Base-by-base conservation (phyloP, 2,888 invertebrate species). In the Mythimna pallens region DNA sequence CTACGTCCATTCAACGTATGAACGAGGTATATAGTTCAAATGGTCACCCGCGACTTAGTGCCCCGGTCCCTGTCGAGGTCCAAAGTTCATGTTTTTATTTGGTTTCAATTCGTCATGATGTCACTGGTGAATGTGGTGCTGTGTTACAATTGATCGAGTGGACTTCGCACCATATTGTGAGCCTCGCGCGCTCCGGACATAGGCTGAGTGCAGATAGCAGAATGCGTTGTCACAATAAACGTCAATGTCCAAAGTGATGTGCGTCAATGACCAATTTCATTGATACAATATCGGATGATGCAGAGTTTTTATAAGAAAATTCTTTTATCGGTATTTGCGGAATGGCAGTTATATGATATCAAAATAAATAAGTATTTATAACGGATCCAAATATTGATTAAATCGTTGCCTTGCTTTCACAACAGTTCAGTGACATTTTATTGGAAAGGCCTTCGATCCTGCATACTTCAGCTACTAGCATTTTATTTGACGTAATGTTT, bases 101-200 rank as follows among this genome's bases (percentile, higher is more conserved):
- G 81, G 84, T 78, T 83, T 80, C 80, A 86, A 86, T 87, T 89
- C 80, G 85, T 74, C 73, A 77, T 90, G 90, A 86, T 88, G 90
- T 89, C 90, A 91, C 82, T 88, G 85, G 83, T 81, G 67, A 81
- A 84, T 87, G 86, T 86, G 85, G 87, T 83, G 84, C 83, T 82
- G 64, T 72, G 82, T 73, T 74, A 87, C 91, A 93, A 94, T 93
- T 92, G 92, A 84, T 84, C 72, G 71, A 63, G 73, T 89, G 93
- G 92, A 94, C 94, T 94, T 93, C 84, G 92, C 59, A 82, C 91
- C 71, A 52, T 73, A 92, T 93, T 93, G 92, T 93, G 79, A 80
- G 75, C 70, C 72, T 82, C 81, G 80, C 87, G 77, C 67, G 80
- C 72, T 54, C 52, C 71, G 66, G 79, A 86, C 72, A 58, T 84